Conservation (phyloP, 2,797 vertebrate species). For the Sebastes taczanowskii region DNA sequence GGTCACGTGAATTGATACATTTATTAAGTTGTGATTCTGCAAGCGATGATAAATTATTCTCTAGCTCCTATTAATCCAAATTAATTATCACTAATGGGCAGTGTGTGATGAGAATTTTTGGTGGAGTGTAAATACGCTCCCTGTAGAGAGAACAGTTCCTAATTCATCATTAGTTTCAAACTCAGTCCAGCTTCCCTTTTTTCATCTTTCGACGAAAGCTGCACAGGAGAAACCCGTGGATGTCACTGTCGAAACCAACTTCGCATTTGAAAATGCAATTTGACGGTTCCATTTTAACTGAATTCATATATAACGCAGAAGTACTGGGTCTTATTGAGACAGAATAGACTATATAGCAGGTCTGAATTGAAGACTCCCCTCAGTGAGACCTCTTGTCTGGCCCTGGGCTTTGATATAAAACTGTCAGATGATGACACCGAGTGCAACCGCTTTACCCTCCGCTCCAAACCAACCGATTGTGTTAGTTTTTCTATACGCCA, state of each 20-base stretch:
- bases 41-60: constrained; percentile 65
- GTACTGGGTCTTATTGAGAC: constrained; percentile 22
- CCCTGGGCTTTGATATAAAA: constrained; percentile 68
- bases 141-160: neutral
- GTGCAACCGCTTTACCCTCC: constrained; percentile 57
- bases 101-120: constrained; percentile 49
- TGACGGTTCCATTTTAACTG: constrained; percentile 22
- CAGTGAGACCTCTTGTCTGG: constrained; percentile 54
- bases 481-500: constrained; percentile 10
- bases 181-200: neutral
- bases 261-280: constrained; percentile 27
- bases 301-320: constrained; percentile 8
- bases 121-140: constrained; percentile 17
- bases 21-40: constrained; percentile 57
- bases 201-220: neutral
- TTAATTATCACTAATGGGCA: constrained; percentile 57
- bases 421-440: constrained; percentile 75
- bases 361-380: constrained; percentile 47
- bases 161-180: constrained; percentile 21
- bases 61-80: constrained; percentile 45
- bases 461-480: constrained; percentile 41
- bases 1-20: constrained; percentile 64
- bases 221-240: neutral
- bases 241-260: neutral
- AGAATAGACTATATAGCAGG: constrained; percentile 28